Percentiles rank a stretch among this genome's conserved stretches.
Evolutionary conservation across 2,113 vertebrate species (phyloP).

Genomic region (Ageneiosus marmoratus): DNA sequence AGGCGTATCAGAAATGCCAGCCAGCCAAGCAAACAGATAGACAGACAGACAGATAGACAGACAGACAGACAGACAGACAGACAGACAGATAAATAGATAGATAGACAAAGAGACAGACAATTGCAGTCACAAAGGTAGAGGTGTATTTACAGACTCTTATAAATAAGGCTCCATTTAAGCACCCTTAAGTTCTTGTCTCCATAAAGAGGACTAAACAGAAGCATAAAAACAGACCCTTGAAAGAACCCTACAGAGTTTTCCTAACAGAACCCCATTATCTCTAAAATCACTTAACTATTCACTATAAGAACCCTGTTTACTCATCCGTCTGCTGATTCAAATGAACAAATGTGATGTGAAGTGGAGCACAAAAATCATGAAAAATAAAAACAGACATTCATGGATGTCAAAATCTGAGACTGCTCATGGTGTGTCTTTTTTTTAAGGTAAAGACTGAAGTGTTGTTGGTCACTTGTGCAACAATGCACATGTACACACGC

Average conservation of each 20-base stretch:
- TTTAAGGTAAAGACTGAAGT: slow-evolving; percentile 19
- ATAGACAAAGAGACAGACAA: slow-evolving; percentile 8
- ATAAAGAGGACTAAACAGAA: not conserved
- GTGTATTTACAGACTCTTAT: not conserved
- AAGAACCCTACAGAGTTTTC: not conserved
- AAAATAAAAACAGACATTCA: not conserved
- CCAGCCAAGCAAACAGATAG: not conserved
- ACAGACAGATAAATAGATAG: slow-evolving; percentile 11
- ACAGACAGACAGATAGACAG: not conserved
- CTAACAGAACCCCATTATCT: not conserved
- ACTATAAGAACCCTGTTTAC: not conserved
- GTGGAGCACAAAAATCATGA: not conserved
- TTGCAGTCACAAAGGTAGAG: not conserved
- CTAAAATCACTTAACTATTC: not conserved
- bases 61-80: not conserved
- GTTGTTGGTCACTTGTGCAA: slow-evolving; percentile 18
- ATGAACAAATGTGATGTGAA: not conserved
- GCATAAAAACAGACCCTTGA: too few relatives aligned
- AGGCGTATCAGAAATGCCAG: not conserved
- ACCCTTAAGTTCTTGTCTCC: not conserved
- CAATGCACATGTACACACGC: slow-evolving; percentile 1
- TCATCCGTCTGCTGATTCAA: not conserved
- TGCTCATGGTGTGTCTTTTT: not conserved
- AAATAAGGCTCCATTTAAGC: not conserved
- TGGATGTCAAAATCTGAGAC: not conserved